Evolutionary conservation across 2,888 invertebrate genomes (phyloP), one percentile per base, ranked within the genome.

Genomic region (Unio delphinus): DNA sequence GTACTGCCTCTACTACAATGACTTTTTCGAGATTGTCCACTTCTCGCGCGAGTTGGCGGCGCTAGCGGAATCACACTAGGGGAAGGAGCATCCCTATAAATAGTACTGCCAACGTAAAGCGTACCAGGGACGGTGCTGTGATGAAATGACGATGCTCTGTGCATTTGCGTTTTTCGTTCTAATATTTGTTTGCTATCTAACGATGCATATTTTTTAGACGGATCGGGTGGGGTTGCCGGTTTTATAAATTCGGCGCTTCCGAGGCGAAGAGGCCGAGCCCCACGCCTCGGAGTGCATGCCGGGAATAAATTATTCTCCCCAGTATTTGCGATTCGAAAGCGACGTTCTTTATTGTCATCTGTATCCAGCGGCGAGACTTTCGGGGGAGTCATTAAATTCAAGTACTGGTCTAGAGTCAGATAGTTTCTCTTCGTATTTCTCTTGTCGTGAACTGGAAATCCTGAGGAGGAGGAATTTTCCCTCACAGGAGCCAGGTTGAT

Each of bases 181-280:
- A 45, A 45, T 11, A 45, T 45, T 45, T 45, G 45, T 15, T 45
- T 45, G 18, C 30, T 55, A 20, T 26, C 63, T 74, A 70, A 74
- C 63, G 65, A 68, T 26, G 30, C 28, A 1, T 67, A 64, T 6
- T 55, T 28, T 5, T 67, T 67, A 23, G 67, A 55, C 45, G 30
- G 26, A 11, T 65, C 45, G 26, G 57, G 58, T 11, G 65, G 65
- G n/a, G 67, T 70, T 18, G 74, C 76, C 20, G 76, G 76, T 56
- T 76, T 76, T 30, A 74, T 59, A 63, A 76, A 76, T 45, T 76
- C 76, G 11, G 76, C 76, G 55, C 76, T 76, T 15, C 76, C 76
- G 26, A 76, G 58, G 28, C 76, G 55, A 17, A 76, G 58, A 8
- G 76, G 68, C 55, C 70, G 62, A 18, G 69, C 70, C 18, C 68